phyloP scores from a whole-genome alignment of 2,113 vertebrate species.

The Cinclus cinclus region DNA sequence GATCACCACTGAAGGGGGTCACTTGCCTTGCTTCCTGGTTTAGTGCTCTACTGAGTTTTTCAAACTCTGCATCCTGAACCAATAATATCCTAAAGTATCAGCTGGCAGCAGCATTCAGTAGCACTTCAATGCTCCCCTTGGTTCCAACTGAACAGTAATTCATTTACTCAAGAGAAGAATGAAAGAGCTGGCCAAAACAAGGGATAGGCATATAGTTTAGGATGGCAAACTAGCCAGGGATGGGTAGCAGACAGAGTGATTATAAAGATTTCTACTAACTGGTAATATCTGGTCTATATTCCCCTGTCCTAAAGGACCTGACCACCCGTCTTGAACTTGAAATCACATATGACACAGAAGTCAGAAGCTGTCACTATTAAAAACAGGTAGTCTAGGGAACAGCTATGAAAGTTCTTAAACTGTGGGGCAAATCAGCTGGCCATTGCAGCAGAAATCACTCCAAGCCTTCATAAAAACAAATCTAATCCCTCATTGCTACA shows the following conservation, averaged over 20 bases:
- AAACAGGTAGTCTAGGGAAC: neutral
- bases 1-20: neutral
- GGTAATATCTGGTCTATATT: neutral
- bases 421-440: neutral
- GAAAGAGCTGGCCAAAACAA: neutral
- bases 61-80: neutral
- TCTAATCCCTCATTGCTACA: neutral
- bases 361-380: neutral
- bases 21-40: neutral
- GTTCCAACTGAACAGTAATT: neutral
- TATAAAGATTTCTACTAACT: neutral
- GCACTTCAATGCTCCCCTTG: neutral
- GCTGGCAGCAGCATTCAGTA: neutral
- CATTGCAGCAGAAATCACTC: neutral
- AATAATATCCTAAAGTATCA: neutral
- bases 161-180: neutral
- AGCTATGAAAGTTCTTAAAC: neutral
- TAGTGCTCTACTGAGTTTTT: neutral
- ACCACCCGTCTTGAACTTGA: neutral
- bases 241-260: neutral
- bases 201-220: neutral
- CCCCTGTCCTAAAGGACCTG: neutral
- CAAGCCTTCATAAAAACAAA: neutral
- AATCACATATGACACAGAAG: neutral
- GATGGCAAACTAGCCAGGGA: neutral